phyloP scores from a whole-genome alignment of 2,113 vertebrate genomes.

The Tinamus guttatus region DNA sequence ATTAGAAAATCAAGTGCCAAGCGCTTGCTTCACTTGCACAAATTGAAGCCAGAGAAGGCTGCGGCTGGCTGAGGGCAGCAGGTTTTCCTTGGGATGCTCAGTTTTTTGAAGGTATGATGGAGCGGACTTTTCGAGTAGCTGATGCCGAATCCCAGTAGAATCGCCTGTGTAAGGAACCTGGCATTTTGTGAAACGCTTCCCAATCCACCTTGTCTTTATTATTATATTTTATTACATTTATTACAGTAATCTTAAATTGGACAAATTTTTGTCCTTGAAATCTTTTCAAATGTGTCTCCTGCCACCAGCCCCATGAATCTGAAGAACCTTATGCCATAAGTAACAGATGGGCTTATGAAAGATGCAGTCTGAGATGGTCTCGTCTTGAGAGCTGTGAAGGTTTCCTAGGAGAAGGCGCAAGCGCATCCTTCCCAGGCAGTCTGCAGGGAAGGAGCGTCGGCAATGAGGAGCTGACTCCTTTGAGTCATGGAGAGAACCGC shows the following conservation, averaged over 20 bases:
- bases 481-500: constrained; percentile 68
- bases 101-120: constrained; percentile 87
- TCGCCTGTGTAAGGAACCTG: neutral
- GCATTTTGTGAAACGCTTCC: neutral
- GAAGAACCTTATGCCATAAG: constrained; percentile 88
- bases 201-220: neutral
- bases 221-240: neutral
- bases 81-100: constrained; percentile 93
- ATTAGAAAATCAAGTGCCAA: neutral
- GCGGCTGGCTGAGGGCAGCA: constrained; percentile 89
- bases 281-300: neutral
- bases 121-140: neutral
- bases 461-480: neutral
- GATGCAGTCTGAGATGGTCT: constrained; percentile 77
- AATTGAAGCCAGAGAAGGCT: constrained; percentile 91
- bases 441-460: constrained; percentile 12
- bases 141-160: neutral
- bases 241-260: neutral
- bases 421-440: constrained; percentile 4
- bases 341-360: constrained; percentile 85
- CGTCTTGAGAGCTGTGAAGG: constrained; percentile 68
- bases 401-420: neutral
- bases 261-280: neutral
- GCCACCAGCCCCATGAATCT: constrained; percentile 54
- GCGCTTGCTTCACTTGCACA: constrained; percentile 71